These are phyloP conservation scores for Tethya wilhelma DNA, from an alignment of 37 sponge, comb jelly and placozoan species.

Conservation along the genomic window DNA sequence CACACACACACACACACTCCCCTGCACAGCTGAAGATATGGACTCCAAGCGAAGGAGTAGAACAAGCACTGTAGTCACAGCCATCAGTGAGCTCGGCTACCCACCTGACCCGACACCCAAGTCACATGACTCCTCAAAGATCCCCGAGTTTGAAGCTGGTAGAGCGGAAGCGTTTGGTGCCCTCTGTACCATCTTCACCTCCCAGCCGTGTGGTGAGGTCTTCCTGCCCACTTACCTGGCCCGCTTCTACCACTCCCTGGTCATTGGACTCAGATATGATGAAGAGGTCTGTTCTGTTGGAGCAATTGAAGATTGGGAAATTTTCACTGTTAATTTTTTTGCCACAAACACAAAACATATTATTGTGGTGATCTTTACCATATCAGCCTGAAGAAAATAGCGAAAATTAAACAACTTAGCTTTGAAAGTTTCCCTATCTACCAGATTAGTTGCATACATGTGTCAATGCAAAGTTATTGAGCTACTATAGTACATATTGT, in stretches of 20 bases:
- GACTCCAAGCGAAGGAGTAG: not conserved
- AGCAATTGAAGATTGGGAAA: too few relatives aligned
- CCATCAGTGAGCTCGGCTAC: not conserved
- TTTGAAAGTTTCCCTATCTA: too few relatives aligned
- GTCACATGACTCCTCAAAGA: slow-evolving; percentile 16
- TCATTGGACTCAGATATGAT: slow-evolving; percentile 61
- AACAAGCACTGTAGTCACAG: not conserved
- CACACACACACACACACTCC: not conserved
- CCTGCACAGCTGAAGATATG: not conserved
- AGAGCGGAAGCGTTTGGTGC: slow-evolving; percentile 86
- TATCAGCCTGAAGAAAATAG: too few relatives aligned
- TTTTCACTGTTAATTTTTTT: too few relatives aligned
- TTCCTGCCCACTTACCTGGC: slow-evolving; percentile 75
- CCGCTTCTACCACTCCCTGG: slow-evolving; percentile 79
- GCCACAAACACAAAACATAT: too few relatives aligned
- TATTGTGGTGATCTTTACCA: too few relatives aligned
- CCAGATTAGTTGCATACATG: too few relatives aligned
- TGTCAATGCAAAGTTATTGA: too few relatives aligned
- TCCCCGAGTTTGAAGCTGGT: slow-evolving; percentile 70
- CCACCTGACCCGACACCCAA: not conserved
- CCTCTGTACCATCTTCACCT: slow-evolving; percentile 83
- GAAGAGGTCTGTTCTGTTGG: slow-evolving; percentile 29
- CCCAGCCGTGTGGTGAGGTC: slow-evolving; percentile 62
- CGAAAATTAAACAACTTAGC: too few relatives aligned
- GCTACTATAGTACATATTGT: too few relatives aligned